Evolutionary conservation across 2,888 invertebrate genomes (phyloP).

Genomic region (Apotomis betuletana): DNA sequence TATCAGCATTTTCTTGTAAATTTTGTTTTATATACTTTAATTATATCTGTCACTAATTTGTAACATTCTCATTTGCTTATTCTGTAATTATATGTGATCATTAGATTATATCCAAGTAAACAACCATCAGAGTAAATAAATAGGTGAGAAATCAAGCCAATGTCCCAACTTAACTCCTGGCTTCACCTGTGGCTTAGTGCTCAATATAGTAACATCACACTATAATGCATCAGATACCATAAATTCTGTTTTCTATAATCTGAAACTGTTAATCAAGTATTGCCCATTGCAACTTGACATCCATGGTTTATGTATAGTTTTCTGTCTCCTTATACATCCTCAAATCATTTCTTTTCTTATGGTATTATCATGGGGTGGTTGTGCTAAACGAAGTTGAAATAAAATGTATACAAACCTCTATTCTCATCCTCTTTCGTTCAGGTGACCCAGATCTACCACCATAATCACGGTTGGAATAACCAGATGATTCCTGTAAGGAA

Average conservation of each 20-base stretch:
- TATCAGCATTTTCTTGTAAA: constrained; percentile 30
- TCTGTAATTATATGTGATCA: constrained; percentile 35
- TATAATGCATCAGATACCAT: constrained; percentile 32
- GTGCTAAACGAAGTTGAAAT: constrained; percentile 31
- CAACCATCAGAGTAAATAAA: constrained; percentile 22
- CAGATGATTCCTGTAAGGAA: constrained; percentile 71
- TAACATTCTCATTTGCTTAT: constrained; percentile 35
- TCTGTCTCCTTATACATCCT: constrained; percentile 29
- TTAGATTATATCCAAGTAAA: constrained; percentile 32
- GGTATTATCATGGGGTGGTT: not conserved
- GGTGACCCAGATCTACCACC: constrained; percentile 84
- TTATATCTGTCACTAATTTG: constrained; percentile 33
- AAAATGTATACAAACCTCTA: constrained; percentile 79
- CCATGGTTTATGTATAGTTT: constrained; percentile 20
- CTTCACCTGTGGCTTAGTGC: constrained; percentile 24
- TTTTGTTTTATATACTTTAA: constrained; percentile 21
- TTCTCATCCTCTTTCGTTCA: constrained; percentile 85
- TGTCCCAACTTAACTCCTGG: constrained; percentile 25
- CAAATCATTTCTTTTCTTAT: not conserved
- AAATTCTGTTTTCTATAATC: constrained; percentile 20
- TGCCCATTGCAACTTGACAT: constrained; percentile 30
- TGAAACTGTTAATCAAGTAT: constrained; percentile 31
- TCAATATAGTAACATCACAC: constrained; percentile 34
- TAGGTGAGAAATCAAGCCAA: constrained; percentile 30
- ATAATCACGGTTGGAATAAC: constrained; percentile 81